Conservation (phyloP, 2,888 invertebrate genomes). For the Thalpophila matura region DNA sequence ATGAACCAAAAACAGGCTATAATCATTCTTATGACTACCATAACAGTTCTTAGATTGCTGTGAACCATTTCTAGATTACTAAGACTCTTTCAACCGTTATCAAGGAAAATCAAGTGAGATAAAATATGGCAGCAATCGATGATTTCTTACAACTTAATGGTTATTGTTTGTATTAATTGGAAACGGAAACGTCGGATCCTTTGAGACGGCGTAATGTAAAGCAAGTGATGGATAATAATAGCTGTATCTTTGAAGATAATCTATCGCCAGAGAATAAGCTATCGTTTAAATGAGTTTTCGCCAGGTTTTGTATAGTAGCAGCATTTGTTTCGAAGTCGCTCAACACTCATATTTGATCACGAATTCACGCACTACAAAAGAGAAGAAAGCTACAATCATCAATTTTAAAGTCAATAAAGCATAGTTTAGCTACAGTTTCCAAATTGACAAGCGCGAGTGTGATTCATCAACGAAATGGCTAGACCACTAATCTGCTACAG, state of each 20-base stretch:
- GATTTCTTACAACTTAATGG: conserved; percentile 40
- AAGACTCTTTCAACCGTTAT: conserved; percentile 33
- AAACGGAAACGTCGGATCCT: conserved; percentile 31
- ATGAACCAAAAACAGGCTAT: conserved; percentile 22
- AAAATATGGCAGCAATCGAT: conserved; percentile 37
- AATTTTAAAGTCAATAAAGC: no score
- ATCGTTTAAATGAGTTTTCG: conserved; percentile 3
- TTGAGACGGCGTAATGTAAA: conserved; percentile 41
- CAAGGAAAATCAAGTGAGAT: conserved; percentile 45
- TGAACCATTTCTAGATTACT: conserved; percentile 20
- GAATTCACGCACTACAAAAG: neutral
- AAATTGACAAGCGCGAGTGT: conserved; percentile 28
- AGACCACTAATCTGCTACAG: neutral
- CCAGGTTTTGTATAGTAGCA: conserved; percentile 7
- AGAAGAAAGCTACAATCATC: conserved; percentile 37
- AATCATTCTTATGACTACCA: conserved; percentile 26
- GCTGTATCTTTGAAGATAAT: conserved; percentile 30
- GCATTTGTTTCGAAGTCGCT: conserved; percentile 7
- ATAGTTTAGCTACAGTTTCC: conserved; percentile 26
- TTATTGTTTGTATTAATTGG: conserved; percentile 40
- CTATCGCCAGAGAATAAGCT: neutral
- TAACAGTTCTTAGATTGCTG: conserved; percentile 15
- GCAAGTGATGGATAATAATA: conserved; percentile 24
- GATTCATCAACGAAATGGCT: conserved; percentile 31
- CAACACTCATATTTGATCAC: neutral